Percentiles rank a stretch among this genome's conserved stretches.
Conservation (phyloP, 92 coral and sea anemone species). For the Ricordea florida region DNA sequence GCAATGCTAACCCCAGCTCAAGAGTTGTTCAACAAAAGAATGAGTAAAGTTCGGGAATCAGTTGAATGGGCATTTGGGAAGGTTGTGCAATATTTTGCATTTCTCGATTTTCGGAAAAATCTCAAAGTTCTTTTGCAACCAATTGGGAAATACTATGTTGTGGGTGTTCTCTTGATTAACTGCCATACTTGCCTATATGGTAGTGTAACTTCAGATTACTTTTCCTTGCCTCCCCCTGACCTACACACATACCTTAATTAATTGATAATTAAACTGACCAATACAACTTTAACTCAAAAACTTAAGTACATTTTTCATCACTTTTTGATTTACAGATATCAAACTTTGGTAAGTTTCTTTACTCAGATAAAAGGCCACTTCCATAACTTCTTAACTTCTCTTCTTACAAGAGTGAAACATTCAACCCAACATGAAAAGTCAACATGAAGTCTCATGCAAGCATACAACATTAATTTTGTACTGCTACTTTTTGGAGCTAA, state of each 20-base stretch:
- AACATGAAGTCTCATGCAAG: no score
- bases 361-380: no score
- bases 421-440: no score
- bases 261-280: no score
- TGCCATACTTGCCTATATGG: no score
- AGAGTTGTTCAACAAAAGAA: slow-evolving; percentile 22
- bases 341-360: neutral
- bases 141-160: slow-evolving; percentile 53
- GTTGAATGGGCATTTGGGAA: slow-evolving; percentile 66
- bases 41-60: slow-evolving; percentile 60
- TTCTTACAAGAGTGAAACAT: no score
- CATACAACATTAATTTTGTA: no score
- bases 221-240: slow-evolving; percentile 47
- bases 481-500: no score
- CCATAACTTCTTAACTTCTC: no score
- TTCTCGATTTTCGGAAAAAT: slow-evolving; percentile 50
- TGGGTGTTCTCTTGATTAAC: slow-evolving; percentile 40
- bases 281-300: neutral
- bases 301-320: neutral
- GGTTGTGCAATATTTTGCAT: slow-evolving; percentile 47
- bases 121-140: slow-evolving; percentile 55
- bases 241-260: slow-evolving; percentile 51
- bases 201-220: slow-evolving; percentile 29
- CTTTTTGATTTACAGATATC: slow-evolving; percentile 9
- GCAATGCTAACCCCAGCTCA: slow-evolving; percentile 30